phyloP scores from a whole-genome alignment of 2,797 vertebrate genomes.

The Microctenopoma stevenorrisi region DNA sequence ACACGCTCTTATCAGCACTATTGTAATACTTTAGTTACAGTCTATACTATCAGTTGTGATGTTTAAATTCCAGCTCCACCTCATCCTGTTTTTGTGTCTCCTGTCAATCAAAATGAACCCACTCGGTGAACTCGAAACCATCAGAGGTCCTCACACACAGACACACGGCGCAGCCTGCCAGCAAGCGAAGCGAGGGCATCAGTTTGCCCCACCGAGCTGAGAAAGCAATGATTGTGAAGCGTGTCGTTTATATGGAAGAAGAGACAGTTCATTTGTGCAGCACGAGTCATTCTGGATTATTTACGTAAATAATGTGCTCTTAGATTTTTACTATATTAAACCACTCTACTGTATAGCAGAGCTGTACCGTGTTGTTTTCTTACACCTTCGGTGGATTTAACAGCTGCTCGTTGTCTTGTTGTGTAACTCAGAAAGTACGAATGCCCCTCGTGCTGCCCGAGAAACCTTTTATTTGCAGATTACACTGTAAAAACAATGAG shows the following conservation, averaged over 20 bases:
- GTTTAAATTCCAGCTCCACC: conserved; percentile 62
- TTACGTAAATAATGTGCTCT: no score
- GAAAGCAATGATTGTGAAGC: conserved; percentile 63
- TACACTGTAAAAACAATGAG: conserved; percentile 44
- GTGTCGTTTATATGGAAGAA: neutral
- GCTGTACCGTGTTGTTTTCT: conserved; percentile 9
- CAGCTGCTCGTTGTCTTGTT: conserved; percentile 3
- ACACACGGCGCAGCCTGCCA: conserved; percentile 19
- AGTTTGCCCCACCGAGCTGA: conserved; percentile 40
- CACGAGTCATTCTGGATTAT: neutral
- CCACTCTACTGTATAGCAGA: neutral
- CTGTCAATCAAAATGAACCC: conserved; percentile 65
- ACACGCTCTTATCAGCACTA: conserved; percentile 13
- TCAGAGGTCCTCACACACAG: neutral
- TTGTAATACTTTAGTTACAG: conserved; percentile 20
- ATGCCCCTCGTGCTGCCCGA: neutral
- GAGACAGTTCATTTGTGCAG: neutral
- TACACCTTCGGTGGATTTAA: conserved; percentile 19
- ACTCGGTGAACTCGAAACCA: conserved; percentile 57
- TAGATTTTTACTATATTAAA: neutral
- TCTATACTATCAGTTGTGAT: conserved; percentile 57
- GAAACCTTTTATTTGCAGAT: conserved; percentile 43
- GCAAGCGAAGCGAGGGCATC: conserved; percentile 39
- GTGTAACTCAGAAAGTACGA: conserved; percentile 13
- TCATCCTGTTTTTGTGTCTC: conserved; percentile 69